Evolutionary conservation across 2,888 invertebrate genomes (phyloP), one percentile per base, ranked within the genome.

Genomic region (Cephus pygmeus): DNA sequence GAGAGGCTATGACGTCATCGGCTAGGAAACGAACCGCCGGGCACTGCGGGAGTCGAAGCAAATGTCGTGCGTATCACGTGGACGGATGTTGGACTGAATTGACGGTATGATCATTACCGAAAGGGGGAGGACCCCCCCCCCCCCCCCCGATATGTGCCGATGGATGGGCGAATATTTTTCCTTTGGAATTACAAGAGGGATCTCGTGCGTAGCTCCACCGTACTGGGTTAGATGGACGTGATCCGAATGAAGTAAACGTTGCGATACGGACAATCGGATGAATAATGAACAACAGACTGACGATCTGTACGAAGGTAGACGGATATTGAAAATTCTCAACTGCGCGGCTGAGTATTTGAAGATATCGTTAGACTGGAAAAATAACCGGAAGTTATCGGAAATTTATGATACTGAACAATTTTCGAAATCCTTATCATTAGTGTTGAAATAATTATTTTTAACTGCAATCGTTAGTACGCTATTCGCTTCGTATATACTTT

Each of bases 61-160:
- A 82, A 82, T 84, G 85, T 85, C 77, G 71, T 12, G 34, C 71
- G n/a, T 80, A 79, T 56, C 56, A 80, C 84, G 82, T 84, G 81
- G 83, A 84, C 85, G 87, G 85, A 88, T 88, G 86, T 87, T 81
- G 83, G 81, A 79, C 80, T 84, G 83, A 87, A 87, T 87, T 88
- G 87, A 83, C 84, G 83, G 83, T 85, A 86, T 82, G 84, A 86
- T 82, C 83, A 85, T 83, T 84, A 78, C 76, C 74, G 75, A 84
- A 82, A 79, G 82, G 12, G 35, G 35, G 35, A 12, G 81, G 78
- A 80, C 40, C 80, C 81, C 81, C n/a, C n/a, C n/a, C n/a, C n/a
- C n/a, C n/a, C n/a, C n/a, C n/a, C 80, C 11, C 35, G 35, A 35
- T 35, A 35, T 81, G 77, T 77, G 80, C 75, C 81, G 82, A 85